These are phyloP conservation scores for Iselma pallidipennis DNA, from an alignment of 2,888 invertebrate genomes.

Conservation along the genomic window DNA sequence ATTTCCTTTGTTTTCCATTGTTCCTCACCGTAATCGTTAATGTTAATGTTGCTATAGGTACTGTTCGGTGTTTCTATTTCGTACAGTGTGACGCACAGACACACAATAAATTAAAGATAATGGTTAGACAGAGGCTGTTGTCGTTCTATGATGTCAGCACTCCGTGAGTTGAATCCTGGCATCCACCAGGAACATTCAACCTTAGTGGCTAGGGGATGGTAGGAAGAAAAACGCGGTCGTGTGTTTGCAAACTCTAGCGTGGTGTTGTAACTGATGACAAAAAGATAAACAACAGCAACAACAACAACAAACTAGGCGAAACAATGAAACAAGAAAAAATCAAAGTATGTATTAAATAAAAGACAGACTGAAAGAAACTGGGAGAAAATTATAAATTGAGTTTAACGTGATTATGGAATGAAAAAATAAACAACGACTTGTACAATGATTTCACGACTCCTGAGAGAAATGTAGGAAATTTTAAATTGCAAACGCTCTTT, in stretches of 20 bases:
- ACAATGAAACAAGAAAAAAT: neutral
- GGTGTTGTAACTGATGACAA: neutral
- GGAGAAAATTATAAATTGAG: neutral
- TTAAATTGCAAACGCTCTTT: neutral
- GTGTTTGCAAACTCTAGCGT: neutral
- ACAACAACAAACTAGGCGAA: neutral
- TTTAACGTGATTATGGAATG: neutral
- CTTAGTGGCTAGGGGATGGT: conserved; percentile 9
- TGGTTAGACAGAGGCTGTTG: conserved; percentile 40
- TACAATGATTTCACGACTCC: too few relatives aligned
- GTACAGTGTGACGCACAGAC: conserved; percentile 42
- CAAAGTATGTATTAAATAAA: neutral
- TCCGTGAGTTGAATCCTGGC: conserved; percentile 43
- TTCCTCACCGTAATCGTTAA: neutral
- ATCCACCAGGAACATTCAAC: conserved; percentile 17
- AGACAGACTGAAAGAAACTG: neutral
- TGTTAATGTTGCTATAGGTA: too few relatives aligned
- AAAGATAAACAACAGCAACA: neutral
- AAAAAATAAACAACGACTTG: neutral
- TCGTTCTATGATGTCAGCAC: conserved; percentile 42
- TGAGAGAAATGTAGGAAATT: too few relatives aligned
- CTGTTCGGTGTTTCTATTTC: conserved; percentile 13
- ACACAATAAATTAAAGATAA: conserved; percentile 49
- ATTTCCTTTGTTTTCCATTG: neutral
- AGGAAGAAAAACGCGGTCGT: neutral